A percentile compares a stretch with the other conserved stretches of the same genome.
phyloP scores from a whole-genome alignment of 2,113 vertebrate genomes.

The Grammomys surdaster region DNA sequence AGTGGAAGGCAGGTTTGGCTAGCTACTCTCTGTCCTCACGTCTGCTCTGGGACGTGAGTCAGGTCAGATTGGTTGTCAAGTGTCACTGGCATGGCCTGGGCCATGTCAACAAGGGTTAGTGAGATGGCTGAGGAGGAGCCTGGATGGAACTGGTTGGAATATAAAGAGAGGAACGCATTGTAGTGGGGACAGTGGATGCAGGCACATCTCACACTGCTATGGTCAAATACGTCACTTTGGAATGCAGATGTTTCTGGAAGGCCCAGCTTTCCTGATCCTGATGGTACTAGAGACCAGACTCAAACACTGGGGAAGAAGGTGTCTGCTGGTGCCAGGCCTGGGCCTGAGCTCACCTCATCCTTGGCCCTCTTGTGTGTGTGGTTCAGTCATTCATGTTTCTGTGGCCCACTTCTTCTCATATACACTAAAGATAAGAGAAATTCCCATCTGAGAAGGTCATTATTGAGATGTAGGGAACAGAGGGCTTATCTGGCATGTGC shows the following conservation, averaged over 20 bases:
- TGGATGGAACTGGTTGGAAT: not conserved
- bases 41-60: not conserved
- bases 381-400: not conserved
- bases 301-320: not conserved
- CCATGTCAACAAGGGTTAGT: not conserved
- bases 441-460: not conserved
- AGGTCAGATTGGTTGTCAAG: not conserved
- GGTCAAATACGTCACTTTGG: not conserved
- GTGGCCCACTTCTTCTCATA: rapidly evolving
- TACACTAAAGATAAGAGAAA: not conserved
- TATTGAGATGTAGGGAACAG: not conserved
- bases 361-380: too few relatives aligned
- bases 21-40: too few relatives aligned
- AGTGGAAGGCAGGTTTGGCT: not conserved
- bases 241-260: not conserved
- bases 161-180: not conserved
- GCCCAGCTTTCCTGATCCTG: not conserved
- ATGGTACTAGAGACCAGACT: not conserved
- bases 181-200: not conserved
- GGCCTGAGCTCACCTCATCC: not conserved
- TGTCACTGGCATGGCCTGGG: not conserved
- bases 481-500: not conserved
- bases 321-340: not conserved
- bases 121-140: not conserved
- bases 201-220: rapidly evolving